phyloP scores from a whole-genome alignment of 2,113 vertebrate genomes.

The Centropus bengalensis region DNA sequence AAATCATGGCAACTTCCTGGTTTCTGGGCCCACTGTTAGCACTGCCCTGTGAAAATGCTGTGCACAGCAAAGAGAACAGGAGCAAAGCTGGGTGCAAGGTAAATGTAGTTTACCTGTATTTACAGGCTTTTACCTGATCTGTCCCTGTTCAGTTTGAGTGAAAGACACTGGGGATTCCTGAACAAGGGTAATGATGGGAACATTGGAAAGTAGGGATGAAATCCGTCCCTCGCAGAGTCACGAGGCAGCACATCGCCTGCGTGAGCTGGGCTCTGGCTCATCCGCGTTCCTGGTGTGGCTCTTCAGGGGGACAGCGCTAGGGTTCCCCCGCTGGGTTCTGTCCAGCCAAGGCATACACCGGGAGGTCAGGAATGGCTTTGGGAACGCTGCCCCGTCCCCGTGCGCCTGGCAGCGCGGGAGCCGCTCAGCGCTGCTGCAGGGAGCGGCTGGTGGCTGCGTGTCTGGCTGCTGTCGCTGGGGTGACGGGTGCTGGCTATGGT shows the following conservation, averaged over 20 bases:
- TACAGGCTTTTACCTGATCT: neutral
- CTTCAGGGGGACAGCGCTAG: neutral
- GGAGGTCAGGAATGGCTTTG: neutral
- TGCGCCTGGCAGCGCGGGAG: neutral
- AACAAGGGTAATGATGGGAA: neutral
- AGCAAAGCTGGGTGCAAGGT: neutral
- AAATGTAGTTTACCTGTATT: neutral
- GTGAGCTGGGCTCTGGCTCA: neutral
- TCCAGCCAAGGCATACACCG: neutral
- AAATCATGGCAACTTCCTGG: neutral
- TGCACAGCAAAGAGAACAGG: neutral
- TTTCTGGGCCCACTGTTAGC: neutral
- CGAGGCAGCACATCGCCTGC: neutral
- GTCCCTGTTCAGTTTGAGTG: neutral
- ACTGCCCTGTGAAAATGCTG: neutral
- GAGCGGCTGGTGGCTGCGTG: neutral
- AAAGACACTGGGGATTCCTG: neutral
- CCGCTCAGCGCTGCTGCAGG: neutral
- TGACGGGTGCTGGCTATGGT: neutral
- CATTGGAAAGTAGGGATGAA: neutral
- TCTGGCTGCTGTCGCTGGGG: neutral
- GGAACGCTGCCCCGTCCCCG: accelerated
- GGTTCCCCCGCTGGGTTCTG: neutral
- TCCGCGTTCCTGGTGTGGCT: neutral
- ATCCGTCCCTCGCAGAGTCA: neutral